phyloP scores from a whole-genome alignment of 2,797 vertebrate genomes.

The Cheirogaleus major region DNA sequence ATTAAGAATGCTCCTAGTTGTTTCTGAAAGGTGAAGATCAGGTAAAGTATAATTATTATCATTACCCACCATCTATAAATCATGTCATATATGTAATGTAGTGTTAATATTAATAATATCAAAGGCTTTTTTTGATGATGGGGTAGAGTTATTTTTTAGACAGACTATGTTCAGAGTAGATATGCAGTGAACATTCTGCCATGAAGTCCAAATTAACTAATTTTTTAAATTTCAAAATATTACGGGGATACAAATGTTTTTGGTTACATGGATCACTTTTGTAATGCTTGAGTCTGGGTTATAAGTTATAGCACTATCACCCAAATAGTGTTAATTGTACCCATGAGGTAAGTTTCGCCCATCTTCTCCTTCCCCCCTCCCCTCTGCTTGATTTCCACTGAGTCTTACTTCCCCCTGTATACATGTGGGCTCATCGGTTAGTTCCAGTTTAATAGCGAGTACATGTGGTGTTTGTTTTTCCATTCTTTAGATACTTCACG shows the following conservation, averaged over 20 bases:
- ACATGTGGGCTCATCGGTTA: neutral
- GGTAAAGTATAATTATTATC: neutral
- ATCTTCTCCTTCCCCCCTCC: neutral
- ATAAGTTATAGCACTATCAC: neutral
- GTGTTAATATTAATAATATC: neutral
- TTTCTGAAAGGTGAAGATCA: neutral
- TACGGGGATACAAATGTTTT: neutral
- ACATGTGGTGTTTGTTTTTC: neutral
- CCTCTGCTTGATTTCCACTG: neutral
- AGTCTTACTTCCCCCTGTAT: neutral
- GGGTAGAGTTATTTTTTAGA: neutral
- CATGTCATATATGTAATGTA: neutral
- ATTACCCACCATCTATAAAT: neutral
- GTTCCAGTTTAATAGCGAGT: neutral
- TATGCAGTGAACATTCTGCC: neutral
- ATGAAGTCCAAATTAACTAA: constrained; percentile 17
- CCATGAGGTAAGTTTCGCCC: neutral
- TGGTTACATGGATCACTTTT: neutral
- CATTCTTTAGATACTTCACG: neutral
- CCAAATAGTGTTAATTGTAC: neutral
- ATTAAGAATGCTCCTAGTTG: neutral
- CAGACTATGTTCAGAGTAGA: neutral
- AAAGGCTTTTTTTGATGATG: neutral
- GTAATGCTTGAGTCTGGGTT: neutral
- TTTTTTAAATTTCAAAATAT: neutral